Base-by-base conservation (phyloP, 2,113 vertebrate species). In the Cyprinodon brontotheroides region DNA sequence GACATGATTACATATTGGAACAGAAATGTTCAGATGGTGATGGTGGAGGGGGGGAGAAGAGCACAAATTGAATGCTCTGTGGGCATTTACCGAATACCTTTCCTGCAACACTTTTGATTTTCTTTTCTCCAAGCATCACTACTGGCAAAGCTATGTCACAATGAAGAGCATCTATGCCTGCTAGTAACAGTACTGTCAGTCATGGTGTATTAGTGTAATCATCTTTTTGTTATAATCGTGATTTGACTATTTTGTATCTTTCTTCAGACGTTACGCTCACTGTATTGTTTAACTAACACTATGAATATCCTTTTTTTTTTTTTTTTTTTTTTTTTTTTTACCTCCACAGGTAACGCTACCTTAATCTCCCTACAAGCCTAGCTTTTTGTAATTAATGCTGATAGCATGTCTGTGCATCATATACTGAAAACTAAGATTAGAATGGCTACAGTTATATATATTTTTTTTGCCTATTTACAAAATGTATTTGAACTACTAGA, bases 211-310 rank as follows among this genome's bases (percentile, higher is more conserved):
- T 85, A 50, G 68, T 79, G 75, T 87, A 88, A 75, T 88, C 74
- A 62, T 84, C 80, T 77, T 91, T 83, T 87, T 89, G 83, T 91
- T 82, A 86, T 90, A 88, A 87, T 87, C 85, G 78, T 91, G 70
- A 91, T 91, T 78, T 91, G 84, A 82, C 74, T 79, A 70, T 92
- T 90, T 90, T 92, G 76, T 89, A 87, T 88, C 81, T 79, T 89
- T 88, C 84, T 86, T 81, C 77, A 86, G 77, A 88, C 86, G 74
- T 88, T 84, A 83, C 87, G 77, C 90, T 92, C 89, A 91, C 91
- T 92, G 91, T 92, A 93, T 85, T 89, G 80, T 91, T 66, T 67
- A 83, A 89, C 87, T 93, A 92, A 94, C 91, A 93, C 89, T 93
- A 91, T 90, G 90, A 92, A 90, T 87, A 86, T 87, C 76, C 61